A percentile compares a stretch with the other conserved stretches of the same genome.
phyloP scores from a whole-genome alignment of 1,140 invertebrate genomes.

The Sinonovacula constricta region DNA sequence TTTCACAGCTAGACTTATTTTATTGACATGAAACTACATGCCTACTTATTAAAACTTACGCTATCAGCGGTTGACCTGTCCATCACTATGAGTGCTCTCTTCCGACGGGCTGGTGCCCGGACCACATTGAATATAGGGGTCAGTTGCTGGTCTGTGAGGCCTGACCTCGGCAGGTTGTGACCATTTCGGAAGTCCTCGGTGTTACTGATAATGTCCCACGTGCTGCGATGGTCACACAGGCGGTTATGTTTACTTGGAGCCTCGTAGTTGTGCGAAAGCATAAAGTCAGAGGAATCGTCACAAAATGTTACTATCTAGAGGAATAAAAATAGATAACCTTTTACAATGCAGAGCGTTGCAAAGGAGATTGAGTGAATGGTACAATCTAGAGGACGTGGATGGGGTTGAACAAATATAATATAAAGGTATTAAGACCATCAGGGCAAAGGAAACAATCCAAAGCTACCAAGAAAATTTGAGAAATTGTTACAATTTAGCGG shows the following conservation, averaged over 20 bases:
- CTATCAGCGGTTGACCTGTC: slow-evolving; percentile 50
- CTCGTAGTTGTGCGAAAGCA: slow-evolving; percentile 81
- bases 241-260: slow-evolving; percentile 86
- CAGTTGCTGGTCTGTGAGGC: slow-evolving; percentile 42
- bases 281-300: slow-evolving; percentile 76
- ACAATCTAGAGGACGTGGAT: too few species aligned
- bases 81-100: slow-evolving; percentile 49
- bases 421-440: neutral
- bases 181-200: slow-evolving; percentile 81
- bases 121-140: slow-evolving; percentile 58
- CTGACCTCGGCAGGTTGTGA: slow-evolving; percentile 49
- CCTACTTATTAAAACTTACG: slow-evolving; percentile 43
- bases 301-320: slow-evolving; percentile 82
- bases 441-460: neutral
- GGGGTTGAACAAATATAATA: too few species aligned
- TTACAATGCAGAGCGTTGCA: too few species aligned
- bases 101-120: slow-evolving; percentile 1
- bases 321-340: too few species aligned
- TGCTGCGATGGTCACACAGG: slow-evolving; percentile 82
- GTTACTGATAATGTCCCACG: slow-evolving; percentile 82
- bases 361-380: too few species aligned
- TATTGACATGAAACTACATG: neutral
- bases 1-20: neutral
- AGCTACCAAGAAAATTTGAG: neutral
- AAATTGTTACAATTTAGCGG: neutral